Conservation (phyloP, 2,113 vertebrate species). For the Neolamprologus hecqui region DNA sequence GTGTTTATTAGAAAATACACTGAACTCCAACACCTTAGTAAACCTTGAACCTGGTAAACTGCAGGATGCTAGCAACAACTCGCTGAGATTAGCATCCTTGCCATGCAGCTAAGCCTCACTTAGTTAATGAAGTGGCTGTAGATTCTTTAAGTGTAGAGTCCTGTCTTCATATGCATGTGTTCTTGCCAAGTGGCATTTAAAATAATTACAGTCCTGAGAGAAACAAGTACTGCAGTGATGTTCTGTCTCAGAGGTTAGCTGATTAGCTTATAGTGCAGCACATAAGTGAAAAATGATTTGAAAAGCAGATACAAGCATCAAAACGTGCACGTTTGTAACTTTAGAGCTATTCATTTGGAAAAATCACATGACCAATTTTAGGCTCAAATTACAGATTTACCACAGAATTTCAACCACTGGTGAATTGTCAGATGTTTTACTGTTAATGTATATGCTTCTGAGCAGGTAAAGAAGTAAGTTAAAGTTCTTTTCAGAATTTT, state of each 20-base stretch:
- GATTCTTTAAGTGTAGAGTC: not conserved
- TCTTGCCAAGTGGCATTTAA: not conserved
- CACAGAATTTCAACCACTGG: not conserved
- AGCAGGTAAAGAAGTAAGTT: not conserved
- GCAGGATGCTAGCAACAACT: not conserved
- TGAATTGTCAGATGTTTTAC: not conserved
- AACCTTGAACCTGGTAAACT: not conserved
- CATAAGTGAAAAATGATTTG: not conserved
- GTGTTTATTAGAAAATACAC: not conserved
- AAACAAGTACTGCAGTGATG: not conserved
- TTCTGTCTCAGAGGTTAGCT: not conserved
- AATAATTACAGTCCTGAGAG: not conserved
- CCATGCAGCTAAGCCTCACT: not conserved
- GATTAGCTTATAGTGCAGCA: not conserved
- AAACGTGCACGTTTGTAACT: not conserved
- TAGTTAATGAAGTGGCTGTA: not conserved
- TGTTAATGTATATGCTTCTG: not conserved
- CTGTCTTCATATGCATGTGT: not conserved
- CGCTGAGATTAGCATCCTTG: not conserved
- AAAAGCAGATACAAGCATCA: not conserved
- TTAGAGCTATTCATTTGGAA: not conserved
- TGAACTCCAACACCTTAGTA: not conserved
- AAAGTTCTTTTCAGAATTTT: not conserved
- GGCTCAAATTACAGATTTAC: not conserved
- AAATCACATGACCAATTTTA: not conserved